phyloP scores from a whole-genome alignment of 2,113 vertebrate species.

The Notiomystis cincta region DNA sequence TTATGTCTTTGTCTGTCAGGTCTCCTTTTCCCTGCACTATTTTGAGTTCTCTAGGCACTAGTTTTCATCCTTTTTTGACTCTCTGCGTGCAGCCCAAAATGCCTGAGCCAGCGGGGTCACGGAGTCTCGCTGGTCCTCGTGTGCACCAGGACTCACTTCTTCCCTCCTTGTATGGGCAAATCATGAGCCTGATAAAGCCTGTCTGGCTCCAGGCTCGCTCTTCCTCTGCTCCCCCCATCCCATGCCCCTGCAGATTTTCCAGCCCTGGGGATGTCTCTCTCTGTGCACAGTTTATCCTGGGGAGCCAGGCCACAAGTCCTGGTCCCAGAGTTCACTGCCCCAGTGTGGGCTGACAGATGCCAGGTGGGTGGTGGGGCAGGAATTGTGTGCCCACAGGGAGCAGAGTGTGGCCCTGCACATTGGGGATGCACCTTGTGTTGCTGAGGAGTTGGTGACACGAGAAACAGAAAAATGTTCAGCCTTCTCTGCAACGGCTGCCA shows the following conservation, averaged over 20 bases:
- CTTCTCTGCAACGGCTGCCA: background rate
- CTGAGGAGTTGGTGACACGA: background rate
- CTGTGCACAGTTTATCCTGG: background rate
- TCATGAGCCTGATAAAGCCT: background rate
- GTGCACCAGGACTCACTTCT: background rate
- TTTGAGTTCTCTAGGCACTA: background rate
- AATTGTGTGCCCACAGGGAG: background rate
- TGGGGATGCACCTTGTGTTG: background rate
- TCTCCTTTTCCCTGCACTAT: constrained; percentile 5
- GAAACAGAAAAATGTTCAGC: background rate
- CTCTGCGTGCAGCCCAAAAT: background rate
- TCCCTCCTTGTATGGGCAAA: constrained; percentile 31
- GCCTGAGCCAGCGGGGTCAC: background rate
- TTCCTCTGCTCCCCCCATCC: background rate
- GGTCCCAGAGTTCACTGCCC: background rate
- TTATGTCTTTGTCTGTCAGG: background rate
- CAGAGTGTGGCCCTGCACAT: background rate
- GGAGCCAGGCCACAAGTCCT: background rate
- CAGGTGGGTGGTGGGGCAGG: background rate
- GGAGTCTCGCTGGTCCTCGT: background rate
- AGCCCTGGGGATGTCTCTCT: background rate
- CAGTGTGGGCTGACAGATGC: rapidly evolving
- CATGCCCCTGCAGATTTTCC: background rate
- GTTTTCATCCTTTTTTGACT: constrained; percentile 42
- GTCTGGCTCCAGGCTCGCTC: background rate